These are phyloP conservation scores for Pseudococcus viburni DNA, from an alignment of 2,888 invertebrate species.

Conservation along the genomic window DNA sequence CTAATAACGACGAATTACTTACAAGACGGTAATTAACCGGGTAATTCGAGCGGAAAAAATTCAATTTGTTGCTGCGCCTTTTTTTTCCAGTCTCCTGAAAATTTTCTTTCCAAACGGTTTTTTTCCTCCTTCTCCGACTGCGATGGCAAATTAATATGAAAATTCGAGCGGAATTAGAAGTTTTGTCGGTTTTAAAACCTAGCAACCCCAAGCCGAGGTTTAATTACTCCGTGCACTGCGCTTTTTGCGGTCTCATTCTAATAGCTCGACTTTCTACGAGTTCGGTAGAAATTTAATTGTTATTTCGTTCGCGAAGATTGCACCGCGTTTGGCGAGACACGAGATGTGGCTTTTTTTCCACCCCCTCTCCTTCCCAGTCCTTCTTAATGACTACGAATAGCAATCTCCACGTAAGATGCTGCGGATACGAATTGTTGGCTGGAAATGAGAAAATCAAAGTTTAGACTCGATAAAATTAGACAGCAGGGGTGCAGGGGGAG, in stretches of 20 bases:
- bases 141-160: conserved; percentile 54
- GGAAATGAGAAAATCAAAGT: not conserved
- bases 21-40: conserved; percentile 31
- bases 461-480: not conserved
- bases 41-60: conserved; percentile 52
- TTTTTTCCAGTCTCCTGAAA: no score
- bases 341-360: not conserved
- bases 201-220: conserved; percentile 21
- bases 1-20: conserved; percentile 5
- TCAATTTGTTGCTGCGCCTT: not conserved
- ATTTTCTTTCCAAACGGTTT: not conserved
- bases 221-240: conserved; percentile 48
- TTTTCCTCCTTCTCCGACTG: not conserved
- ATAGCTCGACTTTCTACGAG: conserved; percentile 21
- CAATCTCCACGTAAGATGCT: not conserved
- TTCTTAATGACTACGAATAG: not conserved
- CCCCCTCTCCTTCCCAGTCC: not conserved
- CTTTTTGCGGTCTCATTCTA: conserved; percentile 61
- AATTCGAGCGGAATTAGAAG: conserved; percentile 56
- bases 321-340: not conserved
- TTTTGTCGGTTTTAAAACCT: conserved; percentile 46
- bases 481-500: not conserved
- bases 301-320: conserved; percentile 24
- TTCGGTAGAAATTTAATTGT: conserved; percentile 58
- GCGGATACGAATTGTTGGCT: not conserved